Evolutionary conservation across 2,113 vertebrate species (phyloP).

Genomic region (Philantomba maxwellii): DNA sequence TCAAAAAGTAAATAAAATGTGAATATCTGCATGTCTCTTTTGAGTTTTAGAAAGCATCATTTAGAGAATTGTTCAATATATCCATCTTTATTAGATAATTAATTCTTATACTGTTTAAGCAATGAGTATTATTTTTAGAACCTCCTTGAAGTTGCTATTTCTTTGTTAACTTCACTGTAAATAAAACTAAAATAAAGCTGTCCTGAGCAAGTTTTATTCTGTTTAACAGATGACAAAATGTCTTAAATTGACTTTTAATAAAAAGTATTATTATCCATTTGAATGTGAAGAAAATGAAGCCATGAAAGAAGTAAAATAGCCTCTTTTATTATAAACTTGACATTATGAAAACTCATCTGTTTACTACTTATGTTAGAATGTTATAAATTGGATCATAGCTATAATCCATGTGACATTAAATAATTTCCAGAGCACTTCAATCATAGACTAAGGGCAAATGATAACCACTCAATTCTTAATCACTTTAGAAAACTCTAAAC

Average conservation of each 20-base stretch:
- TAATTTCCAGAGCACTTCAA: neutral
- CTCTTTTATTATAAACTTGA: neutral
- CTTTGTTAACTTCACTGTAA: neutral
- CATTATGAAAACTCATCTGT: neutral
- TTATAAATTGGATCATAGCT: neutral
- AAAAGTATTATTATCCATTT: neutral
- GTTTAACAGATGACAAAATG: neutral
- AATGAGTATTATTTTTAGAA: neutral
- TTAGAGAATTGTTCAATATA: neutral
- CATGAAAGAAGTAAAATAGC: neutral
- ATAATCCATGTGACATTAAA: neutral
- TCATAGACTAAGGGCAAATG: neutral
- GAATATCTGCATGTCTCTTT: neutral
- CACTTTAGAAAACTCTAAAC: neutral
- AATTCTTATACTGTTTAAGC: neutral
- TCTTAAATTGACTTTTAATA: neutral
- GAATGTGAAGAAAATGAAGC: constrained; percentile 2
- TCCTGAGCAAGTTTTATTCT: neutral
- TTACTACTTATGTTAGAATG: neutral
- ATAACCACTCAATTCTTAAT: neutral
- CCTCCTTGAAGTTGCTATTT: neutral
- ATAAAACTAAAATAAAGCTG: neutral
- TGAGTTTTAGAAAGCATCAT: neutral
- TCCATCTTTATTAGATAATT: neutral
- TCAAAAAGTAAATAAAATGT: neutral